Base-by-base conservation (phyloP, 1,140 invertebrate species). In the Eurosta solidaginis region DNA sequence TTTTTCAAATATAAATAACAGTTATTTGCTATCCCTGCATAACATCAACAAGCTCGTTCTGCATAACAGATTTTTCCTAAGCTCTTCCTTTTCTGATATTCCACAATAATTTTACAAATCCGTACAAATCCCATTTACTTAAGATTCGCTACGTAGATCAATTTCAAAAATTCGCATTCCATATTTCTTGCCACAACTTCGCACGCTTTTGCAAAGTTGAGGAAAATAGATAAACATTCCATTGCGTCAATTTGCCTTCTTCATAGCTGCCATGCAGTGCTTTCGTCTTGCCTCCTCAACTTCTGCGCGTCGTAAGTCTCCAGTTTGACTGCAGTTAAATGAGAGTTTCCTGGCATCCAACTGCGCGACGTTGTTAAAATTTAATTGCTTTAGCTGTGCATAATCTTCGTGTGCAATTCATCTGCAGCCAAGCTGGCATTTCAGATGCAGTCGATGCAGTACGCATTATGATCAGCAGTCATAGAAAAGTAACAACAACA, bases 301-400 rank as follows among this genome's bases (percentile, higher is more conserved):
- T 4, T 17, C 33, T 36, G n/a, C 12, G 33, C 33, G 59, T 22
- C 33, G 17, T 40, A 17, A 68, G 59, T 33, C 59, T 29, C 59
- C 59, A 68, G 33, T 40, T 36, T 68, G 59, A 40, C 29, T 74
- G 40, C 40, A 40, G 27, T 74, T 86, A 86, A 86, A 86, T 86
- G 83, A 86, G 83, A 83, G 82, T 86, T 86, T 86, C 85, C 85
- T 86, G 85, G 83, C 85, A 81, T 84, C 85, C 83, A 86, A 83
- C 83, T 81, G 85, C 78, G 85, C 80, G 73, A 74, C 79, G 77
- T 78, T 79, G 77, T 77, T 80, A 47, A 54, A 68, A 73, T 85
- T 86, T 86, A 86, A 86, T 86, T 86, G 83, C 85, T 86, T 79
- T 73, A n/a, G 47, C 52, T 44, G 78, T 63, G 40, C 74, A 59